phyloP scores from a whole-genome alignment of 2,113 vertebrate species.

The Chaetodon trifascialis region DNA sequence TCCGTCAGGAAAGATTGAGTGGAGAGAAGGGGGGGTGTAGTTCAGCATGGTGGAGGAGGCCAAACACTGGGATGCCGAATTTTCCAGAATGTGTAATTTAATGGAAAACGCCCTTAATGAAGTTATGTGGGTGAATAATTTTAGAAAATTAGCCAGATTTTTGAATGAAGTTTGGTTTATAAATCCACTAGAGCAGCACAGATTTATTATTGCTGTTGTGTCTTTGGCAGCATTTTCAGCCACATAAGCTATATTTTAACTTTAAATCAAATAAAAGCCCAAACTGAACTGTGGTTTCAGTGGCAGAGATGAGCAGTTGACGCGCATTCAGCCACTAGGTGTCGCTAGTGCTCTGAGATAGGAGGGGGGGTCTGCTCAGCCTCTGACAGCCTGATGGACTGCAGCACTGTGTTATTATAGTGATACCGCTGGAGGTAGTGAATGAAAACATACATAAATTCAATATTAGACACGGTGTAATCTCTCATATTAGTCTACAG shows the following conservation, averaged over 20 bases:
- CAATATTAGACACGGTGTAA: neutral
- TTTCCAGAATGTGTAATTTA: neutral
- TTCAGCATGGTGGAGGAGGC: neutral
- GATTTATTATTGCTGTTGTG: neutral
- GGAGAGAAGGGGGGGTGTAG: no score
- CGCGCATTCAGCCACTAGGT: conserved; percentile 29
- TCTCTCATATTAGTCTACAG: neutral
- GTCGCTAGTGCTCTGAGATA: conserved; percentile 35
- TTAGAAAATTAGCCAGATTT: neutral
- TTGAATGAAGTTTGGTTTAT: neutral
- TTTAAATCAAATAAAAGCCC: neutral
- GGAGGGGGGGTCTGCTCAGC: neutral
- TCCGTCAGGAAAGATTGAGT: no score
- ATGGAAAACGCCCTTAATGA: neutral
- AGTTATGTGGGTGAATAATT: neutral
- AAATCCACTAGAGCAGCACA: neutral
- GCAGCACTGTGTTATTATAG: neutral
- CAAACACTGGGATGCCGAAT: neutral
- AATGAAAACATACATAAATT: neutral
- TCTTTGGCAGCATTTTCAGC: no score
- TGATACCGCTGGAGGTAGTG: neutral
- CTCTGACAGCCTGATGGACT: neutral
- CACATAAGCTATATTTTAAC: neutral
- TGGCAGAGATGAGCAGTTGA: neutral
- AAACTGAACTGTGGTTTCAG: neutral